Evolutionary conservation across 2,797 vertebrate genomes (phyloP).

Genomic region (Arnoldichthys spilopterus): DNA sequence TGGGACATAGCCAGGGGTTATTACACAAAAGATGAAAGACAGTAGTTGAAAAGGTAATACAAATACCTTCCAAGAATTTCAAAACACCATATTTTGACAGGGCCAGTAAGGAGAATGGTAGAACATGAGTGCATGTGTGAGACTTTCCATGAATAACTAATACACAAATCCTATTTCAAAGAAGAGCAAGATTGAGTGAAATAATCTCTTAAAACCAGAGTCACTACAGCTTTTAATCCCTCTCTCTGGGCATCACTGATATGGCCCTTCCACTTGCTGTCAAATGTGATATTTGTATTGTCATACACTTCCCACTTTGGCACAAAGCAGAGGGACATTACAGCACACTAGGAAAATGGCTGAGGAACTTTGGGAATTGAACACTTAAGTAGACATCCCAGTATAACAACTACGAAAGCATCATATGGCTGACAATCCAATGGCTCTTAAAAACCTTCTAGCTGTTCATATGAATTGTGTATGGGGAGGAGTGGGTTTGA

Average conservation of each 20-base stretch:
- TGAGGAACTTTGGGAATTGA: slow-evolving; percentile 28
- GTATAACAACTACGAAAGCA: slow-evolving; percentile 5
- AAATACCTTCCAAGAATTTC: slow-evolving; percentile 18
- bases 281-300: slow-evolving; percentile 37
- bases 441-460: slow-evolving; percentile 55
- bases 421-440: slow-evolving; percentile 36
- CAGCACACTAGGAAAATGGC: slow-evolving; percentile 1
- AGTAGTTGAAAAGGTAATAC: slow-evolving; percentile 2
- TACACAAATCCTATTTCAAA: slow-evolving; percentile 53
- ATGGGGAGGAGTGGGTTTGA: slow-evolving; percentile 36
- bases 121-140: slow-evolving; percentile 27
- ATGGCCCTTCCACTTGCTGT: slow-evolving; percentile 32
- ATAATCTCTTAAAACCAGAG: slow-evolving; percentile 56
- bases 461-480: slow-evolving; percentile 46
- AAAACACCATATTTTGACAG: slow-evolving; percentile 21
- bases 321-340: slow-evolving; percentile 10
- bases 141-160: slow-evolving; percentile 49
- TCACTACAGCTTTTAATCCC: slow-evolving; percentile 54
- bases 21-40: neutral
- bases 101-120: slow-evolving; percentile 21
- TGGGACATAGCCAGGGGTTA: neutral
- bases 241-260: slow-evolving; percentile 38
- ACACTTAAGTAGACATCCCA: slow-evolving; percentile 28
- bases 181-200: slow-evolving; percentile 48
- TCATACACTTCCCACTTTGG: slow-evolving; percentile 25